These are phyloP conservation scores for Itoplectis maculator DNA, from an alignment of 2,888 invertebrate species.

Conservation along the genomic window DNA sequence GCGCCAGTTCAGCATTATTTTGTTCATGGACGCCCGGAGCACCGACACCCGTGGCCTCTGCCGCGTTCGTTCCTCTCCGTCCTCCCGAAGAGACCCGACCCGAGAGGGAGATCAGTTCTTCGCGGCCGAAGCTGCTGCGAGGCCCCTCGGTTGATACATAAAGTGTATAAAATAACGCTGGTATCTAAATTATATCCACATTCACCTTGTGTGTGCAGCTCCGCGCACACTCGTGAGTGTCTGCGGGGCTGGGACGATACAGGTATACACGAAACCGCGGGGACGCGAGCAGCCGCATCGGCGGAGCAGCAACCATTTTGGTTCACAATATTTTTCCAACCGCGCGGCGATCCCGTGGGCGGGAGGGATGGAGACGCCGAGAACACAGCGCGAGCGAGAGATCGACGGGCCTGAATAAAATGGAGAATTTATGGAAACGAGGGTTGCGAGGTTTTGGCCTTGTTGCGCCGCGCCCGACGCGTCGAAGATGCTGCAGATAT, in stretches of 20 bases:
- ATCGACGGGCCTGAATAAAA: constrained; percentile 80
- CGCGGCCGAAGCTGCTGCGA: constrained; percentile 7
- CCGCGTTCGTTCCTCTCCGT: constrained; percentile 34
- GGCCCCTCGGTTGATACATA: constrained; percentile 66
- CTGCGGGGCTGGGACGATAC: too few species aligned
- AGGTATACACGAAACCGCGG: not conserved
- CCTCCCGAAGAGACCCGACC: constrained; percentile 21
- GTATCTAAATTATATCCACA: constrained; percentile 78
- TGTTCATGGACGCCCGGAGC: constrained; percentile 71
- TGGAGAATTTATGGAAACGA: constrained; percentile 82
- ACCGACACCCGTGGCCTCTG: constrained; percentile 64
- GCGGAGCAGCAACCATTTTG: constrained; percentile 58
- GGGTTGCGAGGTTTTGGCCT: constrained; percentile 32
- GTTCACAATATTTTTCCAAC: constrained; percentile 58
- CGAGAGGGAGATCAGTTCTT: constrained; percentile 15
- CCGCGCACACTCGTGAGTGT: too few species aligned
- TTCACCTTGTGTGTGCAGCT: constrained; percentile 47
- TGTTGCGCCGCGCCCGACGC: not conserved
- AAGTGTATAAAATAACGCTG: constrained; percentile 77
- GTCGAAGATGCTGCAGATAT: constrained; percentile 23
- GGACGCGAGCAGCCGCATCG: too few species aligned
- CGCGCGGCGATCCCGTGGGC: constrained; percentile 39
- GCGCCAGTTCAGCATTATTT: constrained; percentile 79
- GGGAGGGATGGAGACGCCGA: constrained; percentile 69
- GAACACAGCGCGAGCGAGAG: constrained; percentile 56